Evolutionary conservation across 2,797 vertebrate genomes (phyloP), one percentile per base, ranked within the genome.

Genomic region (Pseudomugil tenellus): DNA sequence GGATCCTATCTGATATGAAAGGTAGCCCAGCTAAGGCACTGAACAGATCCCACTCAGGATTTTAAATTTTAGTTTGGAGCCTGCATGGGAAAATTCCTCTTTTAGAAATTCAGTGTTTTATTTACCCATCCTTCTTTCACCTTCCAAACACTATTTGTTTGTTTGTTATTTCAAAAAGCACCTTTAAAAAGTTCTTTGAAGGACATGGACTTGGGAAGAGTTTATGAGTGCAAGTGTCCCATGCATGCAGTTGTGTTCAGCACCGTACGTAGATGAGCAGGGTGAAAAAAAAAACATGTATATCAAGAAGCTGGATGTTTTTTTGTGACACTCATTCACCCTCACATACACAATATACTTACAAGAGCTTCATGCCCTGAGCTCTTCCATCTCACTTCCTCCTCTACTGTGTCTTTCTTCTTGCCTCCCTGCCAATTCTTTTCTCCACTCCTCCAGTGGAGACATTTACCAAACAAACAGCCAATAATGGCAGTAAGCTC

Each of bases 381-480:
- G 70, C 68, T 65, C 63, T 79, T 84, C 34, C 26, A 58, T 77
- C 59, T 75, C 39, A 63, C 80, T 82, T 77, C 72, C 78, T 85
- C 43, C 25, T 39, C 37, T 31, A 29, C 32, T 70, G 39, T 25
- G n/a, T 72, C 70, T 78, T 51, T 85, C 71, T 80, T 72, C 72
- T 71, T 17, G 28, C 55, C 66, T 77, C 31, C 46, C 67, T 72
- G 66, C 32, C 73, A 77, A 69, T 80, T 70, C 61, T 53, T 77
- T 46, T 77, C 69, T 83, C 62, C 55, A 70, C 76, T 31, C 1
- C 80, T 91, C 84, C 91, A 84, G 85, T 89, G 73, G 66, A 87
- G 84, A 80, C 77, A 78, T 67, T 80, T 70, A 74, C 56, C 76
- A 76, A 86, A 87, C 79, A 89, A 86, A 85, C 78, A 77, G 71